Conservation (phyloP, 2,888 invertebrate species). For the Eudemis profundana region DNA sequence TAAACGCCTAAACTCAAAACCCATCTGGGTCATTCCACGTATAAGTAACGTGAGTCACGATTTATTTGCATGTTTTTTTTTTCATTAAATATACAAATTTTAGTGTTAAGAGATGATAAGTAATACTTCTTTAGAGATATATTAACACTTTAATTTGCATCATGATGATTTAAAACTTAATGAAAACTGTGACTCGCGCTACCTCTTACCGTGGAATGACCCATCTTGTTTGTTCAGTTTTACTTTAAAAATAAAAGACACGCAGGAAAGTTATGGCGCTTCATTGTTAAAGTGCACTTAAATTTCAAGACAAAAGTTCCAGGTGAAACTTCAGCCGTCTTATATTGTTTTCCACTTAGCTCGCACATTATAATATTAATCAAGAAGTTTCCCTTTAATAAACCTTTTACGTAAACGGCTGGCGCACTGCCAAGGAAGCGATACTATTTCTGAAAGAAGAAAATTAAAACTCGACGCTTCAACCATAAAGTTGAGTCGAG, state of each 20-base stretch:
- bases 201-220: no score
- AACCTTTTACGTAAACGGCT: constrained; percentile 44
- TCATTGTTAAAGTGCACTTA: constrained; percentile 38
- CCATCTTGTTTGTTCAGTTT: neutral
- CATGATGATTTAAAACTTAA: no score
- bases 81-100: no score
- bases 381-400: constrained; percentile 43
- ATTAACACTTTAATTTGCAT: no score
- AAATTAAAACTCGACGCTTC: constrained; percentile 39
- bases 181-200: no score
- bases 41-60: no score
- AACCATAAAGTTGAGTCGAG: constrained; percentile 37
- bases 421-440: constrained; percentile 38
- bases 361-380: constrained; percentile 43
- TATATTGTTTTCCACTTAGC: constrained; percentile 44
- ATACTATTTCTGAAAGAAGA: constrained; percentile 42
- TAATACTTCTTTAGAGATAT: no score
- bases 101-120: no score
- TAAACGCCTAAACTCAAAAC: no score
- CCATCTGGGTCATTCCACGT: no score
- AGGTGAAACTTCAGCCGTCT: constrained; percentile 40
- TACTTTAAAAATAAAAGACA: neutral
- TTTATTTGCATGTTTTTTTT: no score
- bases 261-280: constrained; percentile 17
- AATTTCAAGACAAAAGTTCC: constrained; percentile 37